Conservation (phyloP, 2,113 vertebrate species). For the Corynorhinus townsendii region DNA sequence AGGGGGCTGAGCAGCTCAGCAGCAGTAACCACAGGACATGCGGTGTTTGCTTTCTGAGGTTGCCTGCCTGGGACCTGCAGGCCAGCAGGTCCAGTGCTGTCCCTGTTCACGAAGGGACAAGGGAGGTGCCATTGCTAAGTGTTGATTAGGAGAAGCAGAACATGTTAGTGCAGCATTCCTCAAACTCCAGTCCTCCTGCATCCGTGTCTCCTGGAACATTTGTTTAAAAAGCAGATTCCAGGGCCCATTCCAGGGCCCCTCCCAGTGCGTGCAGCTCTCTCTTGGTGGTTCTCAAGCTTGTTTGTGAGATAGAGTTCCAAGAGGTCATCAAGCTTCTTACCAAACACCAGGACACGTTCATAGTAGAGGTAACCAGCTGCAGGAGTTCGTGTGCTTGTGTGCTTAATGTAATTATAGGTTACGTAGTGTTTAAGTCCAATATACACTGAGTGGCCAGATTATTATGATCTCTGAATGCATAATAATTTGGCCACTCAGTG, state of each 20-base stretch:
- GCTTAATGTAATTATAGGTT: neutral
- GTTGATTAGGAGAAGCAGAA: neutral
- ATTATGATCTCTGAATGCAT: no score
- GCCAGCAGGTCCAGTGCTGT: neutral
- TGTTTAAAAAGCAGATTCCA: neutral
- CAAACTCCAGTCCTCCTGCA: no score
- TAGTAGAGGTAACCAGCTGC: neutral
- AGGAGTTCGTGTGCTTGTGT: neutral
- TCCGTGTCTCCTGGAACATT: neutral
- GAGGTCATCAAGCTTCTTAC: neutral
- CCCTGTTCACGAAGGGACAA: neutral
- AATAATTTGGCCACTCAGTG: no score
- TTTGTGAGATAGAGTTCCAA: neutral
- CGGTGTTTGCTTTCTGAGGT: neutral
- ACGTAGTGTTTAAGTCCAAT: neutral
- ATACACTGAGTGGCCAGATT: no score
- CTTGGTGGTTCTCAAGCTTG: neutral
- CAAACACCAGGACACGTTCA: neutral
- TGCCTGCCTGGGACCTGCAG: no score
- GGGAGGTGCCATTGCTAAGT: neutral
- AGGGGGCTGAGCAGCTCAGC: neutral
- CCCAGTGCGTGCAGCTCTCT: fast-evolving
- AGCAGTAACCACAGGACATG: fast-evolving
- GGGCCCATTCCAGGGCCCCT: neutral
- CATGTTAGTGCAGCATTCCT: neutral